These are phyloP conservation scores for Umimayanthus chanpuru DNA, from an alignment of 92 coral and sea anemone genomes.

Conservation along the genomic window DNA sequence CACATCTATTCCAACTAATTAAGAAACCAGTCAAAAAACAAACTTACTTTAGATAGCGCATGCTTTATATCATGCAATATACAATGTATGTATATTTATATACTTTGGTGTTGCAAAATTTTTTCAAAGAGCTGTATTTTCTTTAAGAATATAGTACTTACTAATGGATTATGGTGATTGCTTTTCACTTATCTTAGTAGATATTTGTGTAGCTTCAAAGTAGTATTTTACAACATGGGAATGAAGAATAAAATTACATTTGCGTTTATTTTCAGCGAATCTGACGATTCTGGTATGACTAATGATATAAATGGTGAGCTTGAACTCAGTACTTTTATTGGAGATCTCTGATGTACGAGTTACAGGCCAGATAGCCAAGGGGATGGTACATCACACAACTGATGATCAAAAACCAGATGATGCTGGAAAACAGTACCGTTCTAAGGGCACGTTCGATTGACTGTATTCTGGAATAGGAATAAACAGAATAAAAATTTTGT, in stretches of 20 bases:
- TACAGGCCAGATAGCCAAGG: slow-evolving; percentile 9
- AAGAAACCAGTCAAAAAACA: background rate
- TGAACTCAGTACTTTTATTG: background rate
- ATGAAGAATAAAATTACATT: background rate
- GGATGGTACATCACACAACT: slow-evolving; percentile 12
- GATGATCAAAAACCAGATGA: background rate
- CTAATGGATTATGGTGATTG: background rate
- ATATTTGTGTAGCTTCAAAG: background rate
- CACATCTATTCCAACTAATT: background rate
- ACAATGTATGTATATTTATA: background rate
- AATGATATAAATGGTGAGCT: background rate
- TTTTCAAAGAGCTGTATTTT: background rate
- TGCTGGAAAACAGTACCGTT: too few relatives aligned
- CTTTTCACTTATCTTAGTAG: background rate
- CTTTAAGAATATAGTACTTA: background rate
- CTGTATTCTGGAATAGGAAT: too few relatives aligned
- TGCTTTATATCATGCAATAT: background rate
- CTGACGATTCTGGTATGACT: background rate
- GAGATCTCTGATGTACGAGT: slow-evolving; percentile 1
- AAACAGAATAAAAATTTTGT: too few relatives aligned
- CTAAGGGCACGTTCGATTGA: too few relatives aligned
- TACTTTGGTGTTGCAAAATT: background rate
- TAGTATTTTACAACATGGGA: background rate
- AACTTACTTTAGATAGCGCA: background rate
- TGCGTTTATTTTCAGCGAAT: background rate